Conservation (phyloP, 2,888 invertebrate genomes). For the Colletes collaris region DNA sequence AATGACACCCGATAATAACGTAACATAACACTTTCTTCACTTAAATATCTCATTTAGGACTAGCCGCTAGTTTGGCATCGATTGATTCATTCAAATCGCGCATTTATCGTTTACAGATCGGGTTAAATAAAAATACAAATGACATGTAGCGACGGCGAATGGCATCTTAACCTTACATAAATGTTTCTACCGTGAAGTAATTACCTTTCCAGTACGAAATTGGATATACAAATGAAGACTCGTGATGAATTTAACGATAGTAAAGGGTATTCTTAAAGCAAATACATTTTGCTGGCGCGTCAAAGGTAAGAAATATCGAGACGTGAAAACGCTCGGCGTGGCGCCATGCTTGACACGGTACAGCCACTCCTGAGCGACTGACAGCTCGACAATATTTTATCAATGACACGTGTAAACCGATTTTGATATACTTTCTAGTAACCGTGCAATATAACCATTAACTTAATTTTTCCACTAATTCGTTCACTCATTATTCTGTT, state of each 20-base stretch:
- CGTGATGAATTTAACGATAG: conserved; percentile 3
- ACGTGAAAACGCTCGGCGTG: conserved; percentile 52
- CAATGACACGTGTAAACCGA: not conserved
- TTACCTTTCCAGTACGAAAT: conserved; percentile 44
- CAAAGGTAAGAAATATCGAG: conserved; percentile 53
- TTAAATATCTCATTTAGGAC: not conserved
- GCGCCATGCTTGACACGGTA: conserved; percentile 75
- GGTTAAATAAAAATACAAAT: conserved; percentile 50
- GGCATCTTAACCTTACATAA: conserved; percentile 52
- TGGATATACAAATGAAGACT: not conserved
- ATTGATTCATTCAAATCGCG: not conserved
- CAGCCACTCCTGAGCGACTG: conserved; percentile 53
- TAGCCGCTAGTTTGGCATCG: not conserved
- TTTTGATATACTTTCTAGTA: not conserved
- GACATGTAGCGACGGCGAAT: conserved; percentile 72
- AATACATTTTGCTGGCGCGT: conserved; percentile 62
- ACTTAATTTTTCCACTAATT: not conserved
- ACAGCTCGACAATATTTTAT: conserved; percentile 24
- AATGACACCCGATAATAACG: not conserved
- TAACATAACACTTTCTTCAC: not conserved
- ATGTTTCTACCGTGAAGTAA: not conserved
- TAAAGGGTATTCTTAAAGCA: conserved; percentile 24
- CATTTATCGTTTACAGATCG: not conserved
- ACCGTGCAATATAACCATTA: not conserved
- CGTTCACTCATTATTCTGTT: not conserved